These are phyloP conservation scores for Dasypogon diadema DNA, from an alignment of 2,888 invertebrate species.

Conservation along the genomic window DNA sequence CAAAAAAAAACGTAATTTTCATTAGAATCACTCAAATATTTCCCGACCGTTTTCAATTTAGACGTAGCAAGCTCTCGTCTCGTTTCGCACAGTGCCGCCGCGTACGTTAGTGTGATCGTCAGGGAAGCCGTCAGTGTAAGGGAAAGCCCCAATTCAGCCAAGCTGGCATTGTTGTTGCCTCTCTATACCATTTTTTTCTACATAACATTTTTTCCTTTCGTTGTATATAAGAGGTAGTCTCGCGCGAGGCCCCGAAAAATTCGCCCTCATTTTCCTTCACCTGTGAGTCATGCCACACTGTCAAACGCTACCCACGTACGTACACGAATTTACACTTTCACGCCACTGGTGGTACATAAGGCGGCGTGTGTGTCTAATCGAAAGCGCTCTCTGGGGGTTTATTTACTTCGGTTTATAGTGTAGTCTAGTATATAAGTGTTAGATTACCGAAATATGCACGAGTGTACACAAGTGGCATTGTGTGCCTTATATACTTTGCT, in stretches of 20 bases:
- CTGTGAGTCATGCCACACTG: slow-evolving; percentile 46
- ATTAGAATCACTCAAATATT: too few relatives aligned
- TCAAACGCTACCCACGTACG: neutral
- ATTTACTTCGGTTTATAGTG: slow-evolving; percentile 6
- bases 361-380: slow-evolving; percentile 25
- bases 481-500: slow-evolving; percentile 29
- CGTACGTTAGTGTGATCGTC: slow-evolving; percentile 48
- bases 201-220: slow-evolving; percentile 47
- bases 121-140: slow-evolving; percentile 11
- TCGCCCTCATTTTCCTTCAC: slow-evolving; percentile 47
- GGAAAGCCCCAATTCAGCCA: slow-evolving; percentile 31
- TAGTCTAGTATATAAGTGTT: neutral
- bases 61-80: neutral
- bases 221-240: slow-evolving; percentile 64
- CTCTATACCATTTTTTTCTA: slow-evolving; percentile 18
- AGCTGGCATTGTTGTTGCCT: slow-evolving; percentile 24
- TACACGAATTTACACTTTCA: slow-evolving; percentile 18
- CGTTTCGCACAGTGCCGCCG: slow-evolving; percentile 44
- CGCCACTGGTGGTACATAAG: neutral
- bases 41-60: too few relatives aligned
- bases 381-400: slow-evolving; percentile 45
- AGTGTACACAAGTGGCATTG: neutral
- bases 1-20: too few relatives aligned
- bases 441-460: neutral
- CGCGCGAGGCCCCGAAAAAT: slow-evolving; percentile 62